phyloP scores from a whole-genome alignment of 2,113 vertebrate genomes.

The Gobius niger region DNA sequence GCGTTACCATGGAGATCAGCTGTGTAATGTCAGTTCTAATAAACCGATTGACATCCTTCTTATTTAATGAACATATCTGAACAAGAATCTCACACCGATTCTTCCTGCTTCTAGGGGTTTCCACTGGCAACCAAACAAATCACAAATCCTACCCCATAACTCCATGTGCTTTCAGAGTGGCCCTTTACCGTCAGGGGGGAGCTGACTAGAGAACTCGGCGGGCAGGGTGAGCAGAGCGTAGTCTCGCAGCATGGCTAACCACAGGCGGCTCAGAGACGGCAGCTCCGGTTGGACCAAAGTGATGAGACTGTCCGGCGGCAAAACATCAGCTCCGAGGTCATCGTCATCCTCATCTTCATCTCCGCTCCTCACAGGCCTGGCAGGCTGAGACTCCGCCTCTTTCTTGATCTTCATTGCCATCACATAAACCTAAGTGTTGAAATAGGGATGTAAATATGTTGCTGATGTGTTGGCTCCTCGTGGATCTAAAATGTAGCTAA shows the following conservation, averaged over 20 bases:
- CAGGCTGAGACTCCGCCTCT: conserved; percentile 84
- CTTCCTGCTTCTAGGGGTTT: too few species aligned
- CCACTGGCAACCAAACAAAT: too few species aligned
- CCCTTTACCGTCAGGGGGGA: conserved; percentile 91
- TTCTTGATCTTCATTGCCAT: conserved; percentile 98
- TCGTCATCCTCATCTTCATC: conserved; percentile 88
- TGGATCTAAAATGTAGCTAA: too few species aligned
- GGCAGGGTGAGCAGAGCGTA: conserved; percentile 95
- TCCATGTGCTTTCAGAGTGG: not conserved
- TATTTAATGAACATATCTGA: too few species aligned
- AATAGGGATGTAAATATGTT: not conserved
- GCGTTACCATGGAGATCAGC: too few species aligned
- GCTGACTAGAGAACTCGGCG: conserved; percentile 95
- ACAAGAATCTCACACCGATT: too few species aligned
- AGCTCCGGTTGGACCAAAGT: conserved; percentile 93
- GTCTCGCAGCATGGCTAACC: conserved; percentile 92
- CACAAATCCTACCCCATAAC: too few species aligned
- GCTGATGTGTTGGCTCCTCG: too few species aligned
- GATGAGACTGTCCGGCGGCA: conserved; percentile 95
- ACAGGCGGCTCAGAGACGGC: conserved; percentile 90
- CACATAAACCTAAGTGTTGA: conserved; percentile 85
- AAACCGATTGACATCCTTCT: too few species aligned
- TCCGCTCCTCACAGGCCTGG: conserved; percentile 70
- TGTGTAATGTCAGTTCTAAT: too few species aligned
- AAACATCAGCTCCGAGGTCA: conserved; percentile 76